phyloP scores from a whole-genome alignment of 1,140 invertebrate species.

The Heliconius himera region DNA sequence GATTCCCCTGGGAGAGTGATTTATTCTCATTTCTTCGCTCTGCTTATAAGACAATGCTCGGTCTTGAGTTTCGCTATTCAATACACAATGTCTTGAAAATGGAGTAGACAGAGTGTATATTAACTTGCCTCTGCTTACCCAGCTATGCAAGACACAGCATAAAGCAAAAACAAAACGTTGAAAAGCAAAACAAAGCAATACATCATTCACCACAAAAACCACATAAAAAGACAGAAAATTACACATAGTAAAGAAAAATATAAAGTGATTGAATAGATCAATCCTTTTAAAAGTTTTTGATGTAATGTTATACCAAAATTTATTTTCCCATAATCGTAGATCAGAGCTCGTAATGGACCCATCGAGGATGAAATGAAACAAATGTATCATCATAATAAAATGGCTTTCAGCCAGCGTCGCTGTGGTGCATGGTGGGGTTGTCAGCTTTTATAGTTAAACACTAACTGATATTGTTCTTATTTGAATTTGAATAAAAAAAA shows the following conservation, averaged over 20 bases:
- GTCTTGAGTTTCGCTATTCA: no score
- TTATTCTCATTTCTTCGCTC: no score
- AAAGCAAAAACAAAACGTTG: no score
- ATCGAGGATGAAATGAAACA: constrained; percentile 37
- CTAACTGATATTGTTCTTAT: constrained; percentile 7
- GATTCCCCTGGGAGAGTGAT: no score
- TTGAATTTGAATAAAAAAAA: not conserved
- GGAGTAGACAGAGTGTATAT: no score
- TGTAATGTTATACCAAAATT: constrained; percentile 28
- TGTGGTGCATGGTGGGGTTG: constrained; percentile 21
- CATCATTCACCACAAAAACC: no score
- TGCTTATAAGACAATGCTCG: no score
- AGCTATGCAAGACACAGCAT: no score
- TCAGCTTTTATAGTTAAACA: constrained; percentile 22
- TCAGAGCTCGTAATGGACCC: constrained; percentile 37
- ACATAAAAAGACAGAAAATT: not conserved
- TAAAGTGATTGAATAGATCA: constrained; percentile 18
- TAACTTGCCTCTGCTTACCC: no score
- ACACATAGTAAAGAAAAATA: not conserved
- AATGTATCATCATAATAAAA: constrained; percentile 59
- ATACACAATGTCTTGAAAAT: no score
- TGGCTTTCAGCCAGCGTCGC: constrained; percentile 40
- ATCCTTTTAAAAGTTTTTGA: constrained; percentile 40
- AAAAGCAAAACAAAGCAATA: no score
- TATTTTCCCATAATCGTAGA: constrained; percentile 39